Base-by-base conservation (phyloP, 2,113 vertebrate species). In the Tychaedon coryphoeus region DNA sequence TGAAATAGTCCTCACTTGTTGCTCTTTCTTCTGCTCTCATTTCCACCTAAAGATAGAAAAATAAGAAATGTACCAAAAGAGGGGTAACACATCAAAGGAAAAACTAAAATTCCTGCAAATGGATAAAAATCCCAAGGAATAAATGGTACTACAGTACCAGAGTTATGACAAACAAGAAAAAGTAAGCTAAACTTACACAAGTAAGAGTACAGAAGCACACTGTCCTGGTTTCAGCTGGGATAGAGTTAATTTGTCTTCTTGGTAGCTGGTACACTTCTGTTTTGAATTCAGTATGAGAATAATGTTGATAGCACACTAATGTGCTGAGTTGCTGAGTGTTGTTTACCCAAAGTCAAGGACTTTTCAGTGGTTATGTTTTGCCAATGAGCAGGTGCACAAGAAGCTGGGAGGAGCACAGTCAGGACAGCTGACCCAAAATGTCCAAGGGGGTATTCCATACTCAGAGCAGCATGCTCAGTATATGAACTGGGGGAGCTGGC, bases 11-110 rank as follows among this genome's bases (percentile, higher is more conserved):
- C 38, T 66, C 31, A 66, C 1, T 40, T 14, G 10, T 53, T 71
- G 3, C 9, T 82, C 3, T 70, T 15, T 19, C 16, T 70, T 77
- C 24, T 0, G 0, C 16, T 85, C 18, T 4, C 3, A 16, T 74
- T 88, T 56, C 22, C 12, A 31, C 14, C 29, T 64, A 65, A 70
- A 81, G 20, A 36, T 1, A 65, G 50, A 84, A 69, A 73, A 92
- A 73, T n/a, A 82, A 74, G 28, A 57, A 66, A 40, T 7, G 4
- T 66, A 33, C 7, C 4, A 31, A n/a, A 28, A 43, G 31, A 61
- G 17, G 3, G 3, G 10, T 57, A n/a, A 40, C 11, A 19, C 10
- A 53, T 60, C 38, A 60, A 90, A 76, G 43, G 4, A 54, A 71
- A 66, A 66, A 2, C 22, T 61, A 8, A 13, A 69, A 87, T 51